Evolutionary conservation across 2,888 invertebrate genomes (phyloP), one percentile per base, ranked within the genome.

Genomic region (Meteorus cinctellus): DNA sequence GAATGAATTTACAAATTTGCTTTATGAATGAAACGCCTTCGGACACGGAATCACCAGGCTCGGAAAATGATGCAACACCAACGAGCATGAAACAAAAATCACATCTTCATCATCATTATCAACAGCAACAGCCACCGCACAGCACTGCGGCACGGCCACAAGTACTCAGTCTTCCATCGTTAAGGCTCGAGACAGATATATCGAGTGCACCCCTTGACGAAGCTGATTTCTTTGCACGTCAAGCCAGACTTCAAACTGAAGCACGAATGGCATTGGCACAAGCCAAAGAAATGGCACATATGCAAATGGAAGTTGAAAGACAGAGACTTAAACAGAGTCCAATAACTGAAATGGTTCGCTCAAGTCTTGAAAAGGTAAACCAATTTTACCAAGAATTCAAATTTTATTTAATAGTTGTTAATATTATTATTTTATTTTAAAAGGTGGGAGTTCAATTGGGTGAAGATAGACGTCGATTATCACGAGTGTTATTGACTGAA

Each of bases 1-100:
- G 96, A 83, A 97, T 95, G 95, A 97, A 97, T 91, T 94, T 97
- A 71, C 97, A 97, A 92, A 97, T 98, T 86, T 97, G 97, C 92
- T 97, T 97, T 90, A 96, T 97, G 96, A 97, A 97, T 90, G 97
- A 98, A 90, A 95, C 95, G 74, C 95, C 95, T 77, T 96, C 95
- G 71, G 96, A 96, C 89, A 94, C 93, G 84, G 96, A 96, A 89
- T 95, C 95, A 83, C 94, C 94, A 81, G 92, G 92, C 80, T 95
- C 94, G 74, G 95, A 96, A 84, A 92, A 93, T 80, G 95, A 96
- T 36, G 72, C 71, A 34, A 79, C 83, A 1, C 81, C 83, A 2
- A 19, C 55, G n/a, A 83, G 84, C 16, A 81, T 79, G 0, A 78
- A 81, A 4, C 82, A 85, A 4, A 78, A 80, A 4, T 81, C 83